Conservation (phyloP, 2,888 invertebrate genomes). For the Drosophila anomelani region DNA sequence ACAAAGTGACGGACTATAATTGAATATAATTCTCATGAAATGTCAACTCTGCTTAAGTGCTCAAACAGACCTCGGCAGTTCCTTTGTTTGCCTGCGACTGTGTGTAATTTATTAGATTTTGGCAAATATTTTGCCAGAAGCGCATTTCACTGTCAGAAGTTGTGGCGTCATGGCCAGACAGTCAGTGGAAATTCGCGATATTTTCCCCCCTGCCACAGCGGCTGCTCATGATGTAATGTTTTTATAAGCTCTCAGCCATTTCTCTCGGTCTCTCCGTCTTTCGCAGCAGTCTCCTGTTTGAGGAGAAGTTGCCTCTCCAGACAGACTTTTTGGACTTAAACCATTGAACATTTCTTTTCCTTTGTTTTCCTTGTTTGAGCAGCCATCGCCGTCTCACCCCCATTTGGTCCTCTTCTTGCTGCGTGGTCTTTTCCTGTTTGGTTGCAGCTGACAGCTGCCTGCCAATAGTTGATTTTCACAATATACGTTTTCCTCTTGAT, state of each 20-base stretch:
- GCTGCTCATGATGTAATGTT: conserved; percentile 77
- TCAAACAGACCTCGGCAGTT: conserved; percentile 13
- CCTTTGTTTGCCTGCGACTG: conserved; percentile 37
- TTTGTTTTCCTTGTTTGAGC: conserved; percentile 72
- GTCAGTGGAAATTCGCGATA: conserved; percentile 41
- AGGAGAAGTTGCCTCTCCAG: conserved; percentile 47
- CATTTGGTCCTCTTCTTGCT: conserved; percentile 14
- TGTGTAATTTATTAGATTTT: conserved; percentile 72
- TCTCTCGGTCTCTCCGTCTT: conserved; percentile 36
- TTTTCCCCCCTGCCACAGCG: conserved; percentile 15
- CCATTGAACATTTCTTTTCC: conserved; percentile 26
- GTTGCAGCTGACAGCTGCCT: conserved; percentile 78
- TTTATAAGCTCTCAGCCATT: conserved; percentile 57
- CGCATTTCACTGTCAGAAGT: conserved; percentile 65
- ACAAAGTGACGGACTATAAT: neutral
- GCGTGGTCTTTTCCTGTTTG: conserved; percentile 32
- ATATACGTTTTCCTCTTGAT: conserved; percentile 76
- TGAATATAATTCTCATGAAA: conserved; percentile 1
- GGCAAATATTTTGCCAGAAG: conserved; percentile 68
- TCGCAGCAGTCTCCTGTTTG: conserved; percentile 53
- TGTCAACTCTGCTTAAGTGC: conserved; percentile 40
- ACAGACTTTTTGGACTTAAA: conserved; percentile 34
- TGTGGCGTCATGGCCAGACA: conserved; percentile 54
- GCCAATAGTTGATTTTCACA: conserved; percentile 79
- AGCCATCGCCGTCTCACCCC: conserved; percentile 30